A percentile compares a stretch with the other conserved stretches of the same genome.
Conservation (phyloP, 2,888 invertebrate species). For the Empis livida region DNA sequence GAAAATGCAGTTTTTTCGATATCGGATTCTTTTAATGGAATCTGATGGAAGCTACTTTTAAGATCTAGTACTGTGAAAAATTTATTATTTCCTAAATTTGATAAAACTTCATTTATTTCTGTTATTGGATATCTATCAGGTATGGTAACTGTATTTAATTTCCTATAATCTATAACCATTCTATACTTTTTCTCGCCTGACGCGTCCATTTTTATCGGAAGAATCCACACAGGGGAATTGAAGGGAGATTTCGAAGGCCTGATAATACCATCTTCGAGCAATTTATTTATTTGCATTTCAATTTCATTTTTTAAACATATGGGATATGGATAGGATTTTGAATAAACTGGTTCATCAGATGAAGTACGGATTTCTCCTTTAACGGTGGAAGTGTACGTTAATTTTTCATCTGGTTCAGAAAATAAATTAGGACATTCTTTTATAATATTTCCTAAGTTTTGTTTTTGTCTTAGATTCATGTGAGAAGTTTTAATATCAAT, state of each 20-base stretch:
- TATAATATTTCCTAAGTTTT: not conserved
- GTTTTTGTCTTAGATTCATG: constrained; percentile 2
- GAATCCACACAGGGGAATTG: constrained; percentile 1
- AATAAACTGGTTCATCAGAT: not conserved
- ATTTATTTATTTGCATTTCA: not conserved
- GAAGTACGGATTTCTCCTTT: constrained; percentile 1
- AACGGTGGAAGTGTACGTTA: not conserved
- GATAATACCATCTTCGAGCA: not conserved
- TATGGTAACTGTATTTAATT: too few relatives aligned
- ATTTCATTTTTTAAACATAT: not conserved
- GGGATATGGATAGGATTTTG: not conserved
- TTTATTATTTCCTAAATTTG: too few relatives aligned
- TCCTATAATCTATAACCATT: constrained; percentile 6
- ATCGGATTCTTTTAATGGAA: constrained; percentile 6
- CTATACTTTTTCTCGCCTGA: constrained; percentile 5
- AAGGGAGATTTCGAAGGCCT: not conserved
- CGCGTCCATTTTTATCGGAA: constrained; percentile 7
- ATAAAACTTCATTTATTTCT: too few relatives aligned
- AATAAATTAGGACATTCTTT: not conserved
- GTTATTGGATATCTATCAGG: too few relatives aligned
- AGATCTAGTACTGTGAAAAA: not conserved
- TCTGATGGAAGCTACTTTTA: constrained; percentile 1
- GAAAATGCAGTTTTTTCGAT: constrained; percentile 6
- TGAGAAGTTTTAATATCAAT: constrained; percentile 6
- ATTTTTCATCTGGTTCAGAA: not conserved